phyloP scores from a whole-genome alignment of 2,888 invertebrate species.

The Drosophila longiperda region DNA sequence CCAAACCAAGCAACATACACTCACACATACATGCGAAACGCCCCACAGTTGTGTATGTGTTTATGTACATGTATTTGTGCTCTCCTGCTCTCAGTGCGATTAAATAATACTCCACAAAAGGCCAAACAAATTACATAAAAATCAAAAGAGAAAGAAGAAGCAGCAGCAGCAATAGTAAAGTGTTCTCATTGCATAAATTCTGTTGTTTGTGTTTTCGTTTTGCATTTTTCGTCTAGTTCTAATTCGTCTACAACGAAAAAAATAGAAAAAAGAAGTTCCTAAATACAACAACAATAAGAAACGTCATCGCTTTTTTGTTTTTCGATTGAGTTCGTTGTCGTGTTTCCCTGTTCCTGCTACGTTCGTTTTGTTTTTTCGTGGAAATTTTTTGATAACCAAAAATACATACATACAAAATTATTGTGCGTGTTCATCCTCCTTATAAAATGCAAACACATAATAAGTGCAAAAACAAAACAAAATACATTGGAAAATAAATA shows the following conservation, averaged over 20 bases:
- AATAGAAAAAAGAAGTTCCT: conserved; percentile 57
- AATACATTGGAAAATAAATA: conserved; percentile 5
- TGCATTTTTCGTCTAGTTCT: conserved; percentile 44
- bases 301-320: conserved; percentile 46
- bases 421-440: conserved; percentile 19
- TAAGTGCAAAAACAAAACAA: conserved; percentile 22
- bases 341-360: conserved; percentile 41
- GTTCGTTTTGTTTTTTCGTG: conserved; percentile 33
- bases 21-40: conserved; percentile 34
- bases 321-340: conserved; percentile 14
- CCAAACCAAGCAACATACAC: conserved; percentile 24
- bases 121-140: conserved; percentile 77
- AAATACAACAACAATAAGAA: conserved; percentile 41
- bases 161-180: conserved; percentile 38
- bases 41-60: conserved; percentile 36
- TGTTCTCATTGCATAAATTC: conserved; percentile 51
- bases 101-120: conserved; percentile 79
- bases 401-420: conserved; percentile 17
- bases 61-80: conserved; percentile 28
- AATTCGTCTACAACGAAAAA: conserved; percentile 35
- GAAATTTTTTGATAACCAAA: conserved; percentile 49
- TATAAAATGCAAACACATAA: conserved; percentile 24
- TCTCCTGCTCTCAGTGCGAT: conserved; percentile 62
- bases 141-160: conserved; percentile 32
- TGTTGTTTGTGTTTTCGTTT: conserved; percentile 54